phyloP scores from a whole-genome alignment of 2,797 vertebrate species.

The Cuniculus paca region DNA sequence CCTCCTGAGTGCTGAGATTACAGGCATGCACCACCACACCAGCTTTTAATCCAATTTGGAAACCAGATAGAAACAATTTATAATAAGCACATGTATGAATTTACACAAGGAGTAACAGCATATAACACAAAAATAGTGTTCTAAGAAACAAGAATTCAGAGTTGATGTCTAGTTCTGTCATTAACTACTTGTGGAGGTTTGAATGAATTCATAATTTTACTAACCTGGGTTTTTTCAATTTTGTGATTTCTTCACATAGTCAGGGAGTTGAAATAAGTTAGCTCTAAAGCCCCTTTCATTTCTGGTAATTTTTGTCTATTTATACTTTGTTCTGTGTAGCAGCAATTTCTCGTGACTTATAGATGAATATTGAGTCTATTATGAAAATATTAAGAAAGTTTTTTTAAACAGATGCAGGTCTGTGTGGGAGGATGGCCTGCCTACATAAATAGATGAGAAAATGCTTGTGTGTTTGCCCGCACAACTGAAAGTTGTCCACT shows the following conservation, averaged over 20 bases:
- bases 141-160: neutral
- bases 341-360: neutral
- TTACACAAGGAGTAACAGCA: neutral
- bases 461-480: neutral
- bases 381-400: neutral
- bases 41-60: neutral
- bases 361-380: conserved; percentile 23
- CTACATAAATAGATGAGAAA: neutral
- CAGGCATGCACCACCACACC: neutral
- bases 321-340: conserved; percentile 9
- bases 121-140: neutral
- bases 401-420: neutral
- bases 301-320: neutral
- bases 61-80: conserved; percentile 22
- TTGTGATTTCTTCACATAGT: neutral
- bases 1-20: neutral
- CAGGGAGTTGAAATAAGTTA: neutral
- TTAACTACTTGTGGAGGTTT: neutral
- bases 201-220: neutral
- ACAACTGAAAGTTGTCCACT: neutral
- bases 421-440: neutral
- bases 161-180: neutral
- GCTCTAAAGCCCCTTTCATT: conserved; percentile 1
- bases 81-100: neutral
- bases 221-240: neutral